phyloP scores from a whole-genome alignment of 2,113 vertebrate species.

The Nettapus auritus region DNA sequence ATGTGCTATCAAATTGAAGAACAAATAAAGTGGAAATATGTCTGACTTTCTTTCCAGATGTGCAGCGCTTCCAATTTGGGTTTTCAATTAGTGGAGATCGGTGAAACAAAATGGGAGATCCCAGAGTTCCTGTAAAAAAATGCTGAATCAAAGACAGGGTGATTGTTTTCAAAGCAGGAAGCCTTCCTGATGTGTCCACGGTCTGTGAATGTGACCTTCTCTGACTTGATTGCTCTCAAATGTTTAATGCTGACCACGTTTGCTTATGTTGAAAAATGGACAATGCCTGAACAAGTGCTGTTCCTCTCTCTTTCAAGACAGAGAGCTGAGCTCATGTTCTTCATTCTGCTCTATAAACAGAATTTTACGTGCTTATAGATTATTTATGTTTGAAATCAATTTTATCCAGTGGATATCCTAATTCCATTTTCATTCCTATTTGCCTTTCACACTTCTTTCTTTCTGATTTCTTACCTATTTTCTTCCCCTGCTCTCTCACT shows the following conservation, averaged over 20 bases:
- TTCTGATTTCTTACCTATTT: not conserved
- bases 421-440: not conserved
- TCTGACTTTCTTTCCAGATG: not conserved
- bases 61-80: not conserved
- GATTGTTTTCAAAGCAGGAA: not conserved
- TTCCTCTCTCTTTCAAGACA: not conserved
- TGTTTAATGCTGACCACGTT: not conserved
- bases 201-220: not conserved
- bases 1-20: conserved; percentile 60
- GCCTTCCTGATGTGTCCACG: not conserved
- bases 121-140: not conserved
- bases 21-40: conserved; percentile 7
- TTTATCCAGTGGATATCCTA: not conserved
- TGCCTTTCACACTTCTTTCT: not conserved
- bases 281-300: not conserved
- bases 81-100: not conserved
- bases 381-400: not conserved
- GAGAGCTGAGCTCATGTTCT: not conserved
- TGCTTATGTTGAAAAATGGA: not conserved
- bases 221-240: not conserved
- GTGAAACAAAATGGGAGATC: not conserved
- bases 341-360: not conserved
- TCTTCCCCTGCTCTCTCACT: not conserved
- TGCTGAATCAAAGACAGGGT: not conserved
- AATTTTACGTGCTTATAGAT: not conserved